These are phyloP conservation scores for Perdita meconis DNA, from an alignment of 2,888 invertebrate species.

Conservation along the genomic window DNA sequence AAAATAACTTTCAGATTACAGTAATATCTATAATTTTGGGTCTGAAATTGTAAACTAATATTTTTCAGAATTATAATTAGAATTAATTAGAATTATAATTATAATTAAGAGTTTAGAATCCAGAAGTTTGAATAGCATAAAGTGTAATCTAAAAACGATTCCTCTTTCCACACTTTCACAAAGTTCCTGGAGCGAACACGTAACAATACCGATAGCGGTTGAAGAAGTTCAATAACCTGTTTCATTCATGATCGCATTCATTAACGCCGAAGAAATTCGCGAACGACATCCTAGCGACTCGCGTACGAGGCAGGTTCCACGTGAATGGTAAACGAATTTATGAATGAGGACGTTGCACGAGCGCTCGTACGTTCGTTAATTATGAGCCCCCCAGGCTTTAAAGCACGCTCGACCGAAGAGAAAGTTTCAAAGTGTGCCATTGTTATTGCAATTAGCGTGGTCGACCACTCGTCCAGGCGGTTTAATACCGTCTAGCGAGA, in stretches of 20 bases:
- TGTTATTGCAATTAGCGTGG: constrained; percentile 52
- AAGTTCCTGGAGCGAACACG: not conserved
- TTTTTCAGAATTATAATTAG: too few relatives aligned
- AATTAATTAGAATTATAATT: too few relatives aligned
- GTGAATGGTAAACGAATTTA: constrained; percentile 56
- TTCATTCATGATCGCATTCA: constrained; percentile 39
- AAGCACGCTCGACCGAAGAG: constrained; percentile 34
- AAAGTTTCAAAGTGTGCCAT: constrained; percentile 51
- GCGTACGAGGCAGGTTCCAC: constrained; percentile 13
- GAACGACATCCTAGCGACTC: constrained; percentile 9
- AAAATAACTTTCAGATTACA: too few relatives aligned
- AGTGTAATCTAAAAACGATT: too few relatives aligned
- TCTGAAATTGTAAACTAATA: too few relatives aligned
- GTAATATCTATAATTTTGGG: too few relatives aligned
- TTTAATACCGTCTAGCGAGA: constrained; percentile 16
- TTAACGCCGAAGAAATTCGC: constrained; percentile 41
- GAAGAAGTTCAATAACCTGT: constrained; percentile 13
- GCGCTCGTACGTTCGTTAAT: constrained; percentile 47
- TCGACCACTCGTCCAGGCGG: not conserved
- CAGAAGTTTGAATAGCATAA: too few relatives aligned
- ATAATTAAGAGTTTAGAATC: too few relatives aligned
- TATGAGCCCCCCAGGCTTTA: constrained; percentile 42
- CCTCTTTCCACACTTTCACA: not conserved
- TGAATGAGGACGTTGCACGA: constrained; percentile 51
- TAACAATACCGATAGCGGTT: not conserved